These are phyloP conservation scores for Zaprionus lineosus DNA, from an alignment of 2,888 invertebrate genomes.

Conservation along the genomic window DNA sequence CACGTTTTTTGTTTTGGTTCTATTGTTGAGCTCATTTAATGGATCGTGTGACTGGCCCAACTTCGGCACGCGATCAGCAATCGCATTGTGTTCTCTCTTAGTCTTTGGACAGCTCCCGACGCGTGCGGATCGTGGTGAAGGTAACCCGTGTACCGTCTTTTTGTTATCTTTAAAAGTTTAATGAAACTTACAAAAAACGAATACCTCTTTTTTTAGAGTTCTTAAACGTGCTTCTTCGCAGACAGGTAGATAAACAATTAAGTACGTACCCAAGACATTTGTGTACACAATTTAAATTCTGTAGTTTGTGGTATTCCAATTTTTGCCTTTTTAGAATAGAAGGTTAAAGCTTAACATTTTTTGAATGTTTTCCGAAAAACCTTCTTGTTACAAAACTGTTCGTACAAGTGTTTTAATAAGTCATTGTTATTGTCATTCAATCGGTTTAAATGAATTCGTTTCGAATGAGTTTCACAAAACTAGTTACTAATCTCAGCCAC, in stretches of 20 bases:
- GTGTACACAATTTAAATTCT: slow-evolving; percentile 45
- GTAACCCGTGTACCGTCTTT: not conserved
- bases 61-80: slow-evolving; percentile 53
- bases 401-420: no score
- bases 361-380: no score
- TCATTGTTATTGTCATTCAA: no score
- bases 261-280: slow-evolving; percentile 40
- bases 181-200: not conserved
- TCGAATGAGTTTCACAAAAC: no score
- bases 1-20: slow-evolving; percentile 49
- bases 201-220: not conserved
- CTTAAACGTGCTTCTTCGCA: slow-evolving; percentile 13
- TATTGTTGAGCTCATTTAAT: slow-evolving; percentile 52
- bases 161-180: no score
- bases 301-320: no score
- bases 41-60: slow-evolving; percentile 42
- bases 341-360: not conserved
- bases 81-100: slow-evolving; percentile 25
- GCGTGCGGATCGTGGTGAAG: slow-evolving; percentile 24
- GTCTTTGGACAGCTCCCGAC: slow-evolving; percentile 38
- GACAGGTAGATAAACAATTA: slow-evolving; percentile 17
- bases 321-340: not conserved
- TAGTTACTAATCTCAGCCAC: no score
- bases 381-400: no score
- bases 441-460: no score